A percentile compares a stretch with the other conserved stretches of the same genome.
phyloP scores from a whole-genome alignment of 2,113 vertebrate genomes.

The Cephalopholis sonnerati region DNA sequence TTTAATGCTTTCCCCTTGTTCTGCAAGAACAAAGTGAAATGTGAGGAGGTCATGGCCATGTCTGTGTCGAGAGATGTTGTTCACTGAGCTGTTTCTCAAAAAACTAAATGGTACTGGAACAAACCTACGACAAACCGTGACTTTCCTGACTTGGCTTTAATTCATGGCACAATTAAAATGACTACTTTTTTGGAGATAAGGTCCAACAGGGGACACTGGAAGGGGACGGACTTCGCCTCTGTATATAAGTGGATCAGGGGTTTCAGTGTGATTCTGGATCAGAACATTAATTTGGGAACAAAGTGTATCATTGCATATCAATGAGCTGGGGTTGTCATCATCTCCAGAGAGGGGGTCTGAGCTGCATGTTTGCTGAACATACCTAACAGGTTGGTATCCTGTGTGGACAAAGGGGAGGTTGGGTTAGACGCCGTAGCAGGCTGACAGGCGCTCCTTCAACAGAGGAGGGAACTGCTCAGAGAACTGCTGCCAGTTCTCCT shows the following conservation, averaged over 20 bases:
- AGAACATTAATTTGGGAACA: constrained; percentile 69
- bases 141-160: too few relatives aligned
- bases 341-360: constrained; percentile 43
- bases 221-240: too few relatives aligned
- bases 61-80: too few relatives aligned
- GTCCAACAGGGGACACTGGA: too few relatives aligned
- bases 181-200: too few relatives aligned
- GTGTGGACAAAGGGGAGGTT: constrained; percentile 61
- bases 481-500: constrained; percentile 96
- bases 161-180: too few relatives aligned
- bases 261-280: constrained; percentile 53
- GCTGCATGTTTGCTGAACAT: not conserved
- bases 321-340: constrained; percentile 79
- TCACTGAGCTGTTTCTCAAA: too few relatives aligned
- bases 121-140: too few relatives aligned
- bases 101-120: too few relatives aligned
- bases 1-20: too few relatives aligned
- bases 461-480: constrained; percentile 94
- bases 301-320: constrained; percentile 73
- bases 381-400: constrained; percentile 81
- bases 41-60: too few relatives aligned
- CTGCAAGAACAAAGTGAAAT: too few relatives aligned
- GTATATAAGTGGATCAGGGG: not conserved
- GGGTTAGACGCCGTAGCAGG: constrained; percentile 93
- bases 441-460: constrained; percentile 93